Evolutionary conservation across 2,888 invertebrate genomes (phyloP).

Genomic region (Ceratothoa steindachneri): DNA sequence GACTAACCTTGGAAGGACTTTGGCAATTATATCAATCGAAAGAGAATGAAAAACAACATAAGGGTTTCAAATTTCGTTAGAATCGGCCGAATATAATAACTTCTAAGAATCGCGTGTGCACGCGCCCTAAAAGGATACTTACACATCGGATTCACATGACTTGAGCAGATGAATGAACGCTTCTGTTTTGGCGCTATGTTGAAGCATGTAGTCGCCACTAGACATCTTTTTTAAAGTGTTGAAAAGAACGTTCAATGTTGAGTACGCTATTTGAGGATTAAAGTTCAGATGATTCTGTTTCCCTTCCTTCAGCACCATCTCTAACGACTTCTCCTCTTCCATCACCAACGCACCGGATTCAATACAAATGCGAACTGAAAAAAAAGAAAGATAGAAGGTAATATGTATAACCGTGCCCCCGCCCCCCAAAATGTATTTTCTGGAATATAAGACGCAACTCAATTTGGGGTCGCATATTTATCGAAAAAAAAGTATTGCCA

Average conservation of each 20-base stretch:
- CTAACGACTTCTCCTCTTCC: conserved; percentile 25
- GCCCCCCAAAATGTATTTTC: not conserved
- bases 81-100: too few relatives aligned
- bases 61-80: too few relatives aligned
- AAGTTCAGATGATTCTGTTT: conserved; percentile 36
- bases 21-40: too few relatives aligned
- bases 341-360: conserved; percentile 27
- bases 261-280: conserved; percentile 17
- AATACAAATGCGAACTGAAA: conserved; percentile 33
- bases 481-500: too few relatives aligned
- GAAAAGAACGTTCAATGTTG: conserved; percentile 30
- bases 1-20: too few relatives aligned
- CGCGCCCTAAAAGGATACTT: too few relatives aligned
- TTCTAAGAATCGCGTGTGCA: too few relatives aligned
- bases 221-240: conserved; percentile 11
- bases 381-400: not conserved
- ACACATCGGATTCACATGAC: conserved; percentile 20
- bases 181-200: conserved; percentile 34
- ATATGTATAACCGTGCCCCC: not conserved
- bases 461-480: not conserved
- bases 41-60: too few relatives aligned
- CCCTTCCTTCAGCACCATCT: conserved; percentile 32
- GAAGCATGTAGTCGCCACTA: conserved; percentile 38
- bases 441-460: not conserved
- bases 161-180: conserved; percentile 39